Evolutionary conservation across 2,888 invertebrate genomes (phyloP), one percentile per base, ranked within the genome.

Genomic region (Smittia sp.): DNA sequence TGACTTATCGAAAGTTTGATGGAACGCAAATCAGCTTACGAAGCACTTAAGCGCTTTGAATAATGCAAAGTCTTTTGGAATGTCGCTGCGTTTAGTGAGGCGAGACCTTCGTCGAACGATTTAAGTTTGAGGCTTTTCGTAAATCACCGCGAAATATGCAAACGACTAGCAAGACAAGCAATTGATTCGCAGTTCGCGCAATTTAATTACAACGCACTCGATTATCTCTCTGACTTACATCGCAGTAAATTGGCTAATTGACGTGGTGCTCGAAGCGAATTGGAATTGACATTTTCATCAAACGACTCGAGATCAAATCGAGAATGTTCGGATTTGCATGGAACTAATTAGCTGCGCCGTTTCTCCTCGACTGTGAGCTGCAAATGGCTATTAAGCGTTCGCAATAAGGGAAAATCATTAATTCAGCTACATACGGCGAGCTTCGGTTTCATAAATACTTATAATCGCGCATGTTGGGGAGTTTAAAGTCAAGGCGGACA

Each of bases 221-320:
- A 46, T n/a, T 46, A 46, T 46, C 46, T 46, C 3, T n/a, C n/a
- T 13, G 2, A 46, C 46, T 32, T 46, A 15, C 46, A 46, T 3
- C n/a, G 46, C n/a, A 46, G 11, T 15, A 46, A 46, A 46, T 46
- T 46, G 46, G 46, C 11, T 46, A 46, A 46, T 2, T 46, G 15
- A 46, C 46, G 46, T n/a, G 46, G 9, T 2, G 46, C 15, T 46
- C n/a, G 15, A 41, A 25, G 13, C 11, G 13, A 62, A 67, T 67
- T 67, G 20, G 18, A 67, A 38, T 68, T 68, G 68, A 68, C 68
- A 68, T 68, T 68, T 68, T 52, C 68, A 46, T 68, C 68, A 68
- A 46, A 46, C 46, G 32, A 32, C 39, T 46, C 46, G 46, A n/a
- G 46, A 46, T 32, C 32, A 32, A 13, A 46, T 46, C 46, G 46